These are phyloP conservation scores for Xylophagus ater DNA, from an alignment of 2,888 invertebrate species.

Conservation along the genomic window DNA sequence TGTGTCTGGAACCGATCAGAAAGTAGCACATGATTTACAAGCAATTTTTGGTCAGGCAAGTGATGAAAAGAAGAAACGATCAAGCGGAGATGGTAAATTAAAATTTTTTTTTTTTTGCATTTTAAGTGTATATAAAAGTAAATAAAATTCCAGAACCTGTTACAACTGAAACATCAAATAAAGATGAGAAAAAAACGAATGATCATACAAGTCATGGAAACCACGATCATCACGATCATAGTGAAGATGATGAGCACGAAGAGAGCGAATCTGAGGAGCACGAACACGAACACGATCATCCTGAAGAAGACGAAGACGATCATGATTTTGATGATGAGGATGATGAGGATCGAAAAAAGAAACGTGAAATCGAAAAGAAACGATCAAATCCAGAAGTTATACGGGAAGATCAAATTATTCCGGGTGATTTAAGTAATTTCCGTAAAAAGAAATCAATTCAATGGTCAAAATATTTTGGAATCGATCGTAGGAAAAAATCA, in stretches of 20 bases:
- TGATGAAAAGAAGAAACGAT: slow-evolving; percentile 46
- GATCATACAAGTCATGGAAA: slow-evolving; percentile 27
- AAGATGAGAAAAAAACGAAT: slow-evolving; percentile 14
- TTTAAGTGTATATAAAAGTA: too few relatives aligned
- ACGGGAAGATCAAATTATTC: slow-evolving; percentile 24
- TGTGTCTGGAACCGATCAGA: slow-evolving; percentile 52
- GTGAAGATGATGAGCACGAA: slow-evolving; percentile 23
- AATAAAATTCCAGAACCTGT: slow-evolving; percentile 28
- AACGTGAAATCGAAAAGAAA: slow-evolving; percentile 29
- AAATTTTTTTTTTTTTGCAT: too few relatives aligned
- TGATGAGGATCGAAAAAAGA: slow-evolving; percentile 39
- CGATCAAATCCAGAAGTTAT: slow-evolving; percentile 24
- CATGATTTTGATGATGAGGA: slow-evolving; percentile 28
- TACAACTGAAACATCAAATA: slow-evolving; percentile 13
- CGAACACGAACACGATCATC: slow-evolving; percentile 28
- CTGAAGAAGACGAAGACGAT: slow-evolving; percentile 35
- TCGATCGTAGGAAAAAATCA: slow-evolving; percentile 65
- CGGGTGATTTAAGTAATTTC: slow-evolving; percentile 44
- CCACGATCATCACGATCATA: slow-evolving; percentile 28
- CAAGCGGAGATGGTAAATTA: slow-evolving; percentile 25
- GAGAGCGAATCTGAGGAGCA: too few relatives aligned
- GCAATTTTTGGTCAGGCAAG: slow-evolving; percentile 49
- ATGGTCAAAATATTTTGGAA: slow-evolving; percentile 80
- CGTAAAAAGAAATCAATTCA: slow-evolving; percentile 68
- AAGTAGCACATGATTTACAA: slow-evolving; percentile 55